Evolutionary conservation across 2,113 vertebrate species (phyloP).

Genomic region (Ceyx margarethae): DNA sequence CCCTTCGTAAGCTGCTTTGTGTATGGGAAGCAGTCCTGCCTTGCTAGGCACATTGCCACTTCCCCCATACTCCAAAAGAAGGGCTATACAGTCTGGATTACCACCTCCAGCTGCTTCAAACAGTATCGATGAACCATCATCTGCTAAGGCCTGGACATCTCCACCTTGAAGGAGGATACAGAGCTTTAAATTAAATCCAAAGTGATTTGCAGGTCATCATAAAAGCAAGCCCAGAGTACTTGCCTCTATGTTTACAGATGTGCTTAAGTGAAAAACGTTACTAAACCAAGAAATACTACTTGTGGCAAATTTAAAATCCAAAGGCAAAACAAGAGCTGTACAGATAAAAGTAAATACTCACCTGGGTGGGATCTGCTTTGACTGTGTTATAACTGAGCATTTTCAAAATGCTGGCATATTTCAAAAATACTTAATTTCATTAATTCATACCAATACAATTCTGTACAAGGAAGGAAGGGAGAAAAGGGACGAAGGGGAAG

Average conservation of each 20-base stretch:
- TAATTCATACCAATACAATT: neutral
- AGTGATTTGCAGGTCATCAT: neutral
- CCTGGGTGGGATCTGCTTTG: neutral
- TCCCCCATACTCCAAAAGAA: constrained; percentile 86
- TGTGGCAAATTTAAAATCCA: neutral
- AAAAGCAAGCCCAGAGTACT: neutral
- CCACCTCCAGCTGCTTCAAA: constrained; percentile 83
- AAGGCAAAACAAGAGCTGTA: neutral
- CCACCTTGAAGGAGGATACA: constrained; percentile 73
- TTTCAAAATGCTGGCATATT: neutral
- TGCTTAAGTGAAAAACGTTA: neutral
- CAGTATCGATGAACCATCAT: constrained; percentile 80
- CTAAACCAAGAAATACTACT: neutral
- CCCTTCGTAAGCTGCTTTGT: constrained; percentile 83
- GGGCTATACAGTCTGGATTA: constrained; percentile 81
- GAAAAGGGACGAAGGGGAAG: neutral
- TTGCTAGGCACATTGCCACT: constrained; percentile 80
- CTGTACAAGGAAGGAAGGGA: neutral
- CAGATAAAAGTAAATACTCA: neutral
- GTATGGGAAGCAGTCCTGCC: constrained; percentile 84
- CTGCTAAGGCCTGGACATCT: constrained; percentile 80
- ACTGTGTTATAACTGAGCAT: neutral
- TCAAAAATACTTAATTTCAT: neutral
- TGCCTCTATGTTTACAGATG: neutral
- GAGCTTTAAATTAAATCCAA: neutral